Percentiles rank a stretch among this genome's conserved stretches.
phyloP scores from a whole-genome alignment of 2,797 vertebrate species.

The Lates japonicus region DNA sequence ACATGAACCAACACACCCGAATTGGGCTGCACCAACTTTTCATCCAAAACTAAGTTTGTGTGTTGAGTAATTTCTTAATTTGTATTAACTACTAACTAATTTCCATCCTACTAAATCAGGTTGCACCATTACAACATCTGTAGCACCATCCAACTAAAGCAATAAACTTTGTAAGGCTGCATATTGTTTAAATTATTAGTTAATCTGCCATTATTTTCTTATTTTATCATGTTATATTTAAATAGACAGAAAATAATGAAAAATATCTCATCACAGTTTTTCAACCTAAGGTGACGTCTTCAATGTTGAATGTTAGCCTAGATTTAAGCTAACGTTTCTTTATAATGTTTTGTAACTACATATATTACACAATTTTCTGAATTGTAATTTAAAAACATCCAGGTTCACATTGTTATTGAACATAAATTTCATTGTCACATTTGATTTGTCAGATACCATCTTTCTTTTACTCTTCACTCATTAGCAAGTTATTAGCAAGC shows the following conservation, averaged over 20 bases:
- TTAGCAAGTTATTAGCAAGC: no score
- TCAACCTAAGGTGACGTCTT: no score
- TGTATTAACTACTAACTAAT: neutral
- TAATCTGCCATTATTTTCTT: neutral
- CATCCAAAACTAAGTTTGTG: neutral
- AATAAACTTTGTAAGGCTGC: neutral
- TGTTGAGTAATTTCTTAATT: neutral
- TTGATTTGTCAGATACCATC: no score
- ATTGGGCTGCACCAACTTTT: neutral
- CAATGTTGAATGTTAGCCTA: no score
- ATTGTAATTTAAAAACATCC: no score
- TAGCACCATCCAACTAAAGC: neutral
- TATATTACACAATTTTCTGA: no score
- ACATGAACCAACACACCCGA: constrained; percentile 8
- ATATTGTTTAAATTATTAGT: neutral
- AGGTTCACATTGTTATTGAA: no score
- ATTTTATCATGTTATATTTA: neutral
- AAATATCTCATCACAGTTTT: no score
- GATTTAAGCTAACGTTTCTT: no score
- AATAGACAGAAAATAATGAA: neutral
- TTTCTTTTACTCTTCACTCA: neutral
- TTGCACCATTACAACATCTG: neutral
- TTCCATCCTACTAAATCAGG: no score
- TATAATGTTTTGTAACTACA: no score
- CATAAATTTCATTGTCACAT: no score